phyloP scores from a whole-genome alignment of 2,113 vertebrate species.

The Caranx ignobilis region DNA sequence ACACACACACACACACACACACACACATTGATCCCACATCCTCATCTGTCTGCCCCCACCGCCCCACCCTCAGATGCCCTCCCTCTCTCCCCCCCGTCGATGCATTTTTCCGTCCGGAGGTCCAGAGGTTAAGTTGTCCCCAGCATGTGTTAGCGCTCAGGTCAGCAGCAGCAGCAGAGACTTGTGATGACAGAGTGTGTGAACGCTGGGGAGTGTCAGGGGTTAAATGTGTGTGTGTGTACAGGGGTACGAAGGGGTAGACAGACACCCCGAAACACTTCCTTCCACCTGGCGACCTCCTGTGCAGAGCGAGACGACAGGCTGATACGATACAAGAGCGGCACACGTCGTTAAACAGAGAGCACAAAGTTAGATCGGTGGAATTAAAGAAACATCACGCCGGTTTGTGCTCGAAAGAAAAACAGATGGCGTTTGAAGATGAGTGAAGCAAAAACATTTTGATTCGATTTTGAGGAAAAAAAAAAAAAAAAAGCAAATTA shows the following conservation, averaged over 20 bases:
- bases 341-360: background rate
- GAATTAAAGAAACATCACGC: too few relatives aligned
- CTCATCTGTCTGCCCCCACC: background rate
- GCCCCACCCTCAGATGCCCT: slow-evolving; percentile 23
- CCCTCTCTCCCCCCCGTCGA: slow-evolving; percentile 35
- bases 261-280: slow-evolving; percentile 38
- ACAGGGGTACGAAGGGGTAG: slow-evolving; percentile 16
- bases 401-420: too few relatives aligned
- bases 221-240: slow-evolving; percentile 84
- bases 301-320: background rate
- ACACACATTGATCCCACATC: background rate
- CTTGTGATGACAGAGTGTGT: slow-evolving; percentile 78
- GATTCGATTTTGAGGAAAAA: too few relatives aligned
- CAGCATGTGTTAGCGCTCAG: slow-evolving; percentile 77
- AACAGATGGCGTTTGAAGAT: too few relatives aligned
- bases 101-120: slow-evolving; percentile 69
- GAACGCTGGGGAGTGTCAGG: slow-evolving; percentile 73
- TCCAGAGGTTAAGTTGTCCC: slow-evolving; percentile 82
- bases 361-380: too few relatives aligned
- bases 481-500: background rate
- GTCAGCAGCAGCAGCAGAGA: slow-evolving; percentile 74
- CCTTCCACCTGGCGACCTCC: slow-evolving; percentile 51
- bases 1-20: too few relatives aligned
- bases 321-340: background rate
- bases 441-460: background rate